Conservation (phyloP, 2,797 vertebrate species). For the Semaprochilodus insignis region DNA sequence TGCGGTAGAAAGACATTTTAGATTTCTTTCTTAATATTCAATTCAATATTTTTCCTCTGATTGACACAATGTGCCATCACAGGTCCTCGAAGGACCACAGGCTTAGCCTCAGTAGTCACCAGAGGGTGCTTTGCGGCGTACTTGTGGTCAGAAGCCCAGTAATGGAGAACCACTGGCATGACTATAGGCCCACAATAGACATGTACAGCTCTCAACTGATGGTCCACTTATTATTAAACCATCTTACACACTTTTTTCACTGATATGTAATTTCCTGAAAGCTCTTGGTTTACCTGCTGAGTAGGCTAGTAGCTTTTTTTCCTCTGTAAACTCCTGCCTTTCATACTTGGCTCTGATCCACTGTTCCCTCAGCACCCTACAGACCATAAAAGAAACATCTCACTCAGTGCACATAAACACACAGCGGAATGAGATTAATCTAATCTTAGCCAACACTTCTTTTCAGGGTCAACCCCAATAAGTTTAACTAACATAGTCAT, state of each 20-base stretch:
- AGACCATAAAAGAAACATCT: slow-evolving; percentile 3
- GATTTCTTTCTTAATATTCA: too few species aligned
- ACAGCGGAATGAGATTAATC: neutral
- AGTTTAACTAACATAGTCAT: neutral
- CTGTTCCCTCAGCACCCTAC: slow-evolving; percentile 89
- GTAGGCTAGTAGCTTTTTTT: slow-evolving; percentile 73
- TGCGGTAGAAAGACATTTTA: too few species aligned
- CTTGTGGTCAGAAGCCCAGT: too few species aligned
- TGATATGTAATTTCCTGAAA: neutral
- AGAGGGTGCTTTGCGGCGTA: too few species aligned
- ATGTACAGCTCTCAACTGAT: too few species aligned
- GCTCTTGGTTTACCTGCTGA: slow-evolving; percentile 80
- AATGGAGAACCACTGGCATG: too few species aligned
- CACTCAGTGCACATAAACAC: neutral
- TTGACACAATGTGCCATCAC: too few species aligned
- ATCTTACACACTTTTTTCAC: neutral
- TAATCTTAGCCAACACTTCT: neutral
- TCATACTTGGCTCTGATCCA: slow-evolving; percentile 97
- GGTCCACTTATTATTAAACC: too few species aligned
- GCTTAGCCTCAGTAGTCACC: too few species aligned
- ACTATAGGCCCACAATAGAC: too few species aligned
- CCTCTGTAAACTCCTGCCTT: slow-evolving; percentile 86
- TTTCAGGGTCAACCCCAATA: neutral
- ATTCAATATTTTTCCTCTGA: too few species aligned
- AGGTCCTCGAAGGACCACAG: too few species aligned